Conservation (phyloP, 1,140 invertebrate species). For the Lepidurus couesii region DNA sequence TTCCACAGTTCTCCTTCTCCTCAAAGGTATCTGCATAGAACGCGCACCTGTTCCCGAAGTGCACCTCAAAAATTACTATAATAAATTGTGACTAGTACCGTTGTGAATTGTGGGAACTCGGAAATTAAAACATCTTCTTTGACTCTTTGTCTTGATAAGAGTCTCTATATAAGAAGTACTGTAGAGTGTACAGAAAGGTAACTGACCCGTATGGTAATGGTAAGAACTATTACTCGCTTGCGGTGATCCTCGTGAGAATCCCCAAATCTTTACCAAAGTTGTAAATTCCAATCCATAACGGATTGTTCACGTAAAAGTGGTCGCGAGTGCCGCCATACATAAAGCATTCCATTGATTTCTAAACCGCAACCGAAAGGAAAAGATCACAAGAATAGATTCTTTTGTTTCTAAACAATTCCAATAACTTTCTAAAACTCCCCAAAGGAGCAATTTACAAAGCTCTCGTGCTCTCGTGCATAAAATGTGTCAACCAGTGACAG, state of each 20-base stretch:
- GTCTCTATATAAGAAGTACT: background rate
- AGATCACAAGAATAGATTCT: background rate
- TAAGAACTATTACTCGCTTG: background rate
- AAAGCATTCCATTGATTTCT: background rate
- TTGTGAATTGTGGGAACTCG: background rate
- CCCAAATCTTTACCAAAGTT: background rate
- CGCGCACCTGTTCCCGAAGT: background rate
- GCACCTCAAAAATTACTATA: background rate
- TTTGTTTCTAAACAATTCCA: background rate
- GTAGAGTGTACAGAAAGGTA: background rate
- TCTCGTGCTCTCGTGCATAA: background rate
- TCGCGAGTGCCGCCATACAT: background rate
- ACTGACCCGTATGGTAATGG: background rate
- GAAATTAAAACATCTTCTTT: background rate
- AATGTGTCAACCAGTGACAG: background rate
- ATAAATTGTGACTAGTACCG: background rate
- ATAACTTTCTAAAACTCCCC: background rate
- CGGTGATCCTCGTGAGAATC: background rate
- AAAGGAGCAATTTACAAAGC: background rate
- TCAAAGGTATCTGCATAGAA: background rate
- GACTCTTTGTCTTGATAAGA: background rate
- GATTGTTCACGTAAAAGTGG: background rate
- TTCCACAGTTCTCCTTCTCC: background rate
- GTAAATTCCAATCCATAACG: background rate
- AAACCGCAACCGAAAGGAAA: too few relatives aligned